Conservation (phyloP, 2,888 invertebrate species). For the Lasioglossum leucozonium region DNA sequence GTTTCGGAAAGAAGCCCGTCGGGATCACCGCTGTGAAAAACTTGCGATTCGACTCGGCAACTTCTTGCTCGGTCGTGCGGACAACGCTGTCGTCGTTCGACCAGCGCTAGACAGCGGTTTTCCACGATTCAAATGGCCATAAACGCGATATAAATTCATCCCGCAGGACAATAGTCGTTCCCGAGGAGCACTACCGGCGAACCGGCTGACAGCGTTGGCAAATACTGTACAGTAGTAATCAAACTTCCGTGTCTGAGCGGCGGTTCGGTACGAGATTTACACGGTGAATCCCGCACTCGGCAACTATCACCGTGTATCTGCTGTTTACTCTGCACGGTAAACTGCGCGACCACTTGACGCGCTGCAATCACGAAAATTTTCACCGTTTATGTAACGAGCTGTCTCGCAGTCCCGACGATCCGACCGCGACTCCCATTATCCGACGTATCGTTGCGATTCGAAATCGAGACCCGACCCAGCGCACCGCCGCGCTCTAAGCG, state of each 20-base stretch:
- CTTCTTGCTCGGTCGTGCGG: conserved; percentile 24
- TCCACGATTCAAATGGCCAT: background rate
- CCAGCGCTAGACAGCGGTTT: background rate
- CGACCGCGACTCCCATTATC: background rate
- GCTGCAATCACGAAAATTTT: conserved; percentile 44
- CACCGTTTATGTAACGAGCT: background rate
- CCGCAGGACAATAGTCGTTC: background rate
- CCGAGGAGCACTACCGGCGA: background rate
- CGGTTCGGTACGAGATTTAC: conserved; percentile 46
- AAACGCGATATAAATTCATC: conserved; percentile 26
- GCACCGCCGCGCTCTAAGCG: background rate
- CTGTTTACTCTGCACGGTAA: conserved; percentile 43
- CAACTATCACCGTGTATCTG: conserved; percentile 18
- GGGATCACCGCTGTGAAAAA: conserved; percentile 26
- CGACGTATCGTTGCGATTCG: background rate
- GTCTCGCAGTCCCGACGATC: background rate
- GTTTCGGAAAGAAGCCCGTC: conserved; percentile 18
- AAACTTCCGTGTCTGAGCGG: conserved; percentile 29
- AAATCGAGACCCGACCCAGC: background rate
- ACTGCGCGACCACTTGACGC: conserved; percentile 25
- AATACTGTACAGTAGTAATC: conserved; percentile 34
- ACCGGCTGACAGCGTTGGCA: conserved; percentile 15
- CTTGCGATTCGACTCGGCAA: conserved; percentile 2
- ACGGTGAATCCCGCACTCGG: conserved; percentile 15
- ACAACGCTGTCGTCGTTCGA: background rate